Base-by-base conservation (phyloP, 2,797 vertebrate genomes). In the Ctenopoma multispine region DNA sequence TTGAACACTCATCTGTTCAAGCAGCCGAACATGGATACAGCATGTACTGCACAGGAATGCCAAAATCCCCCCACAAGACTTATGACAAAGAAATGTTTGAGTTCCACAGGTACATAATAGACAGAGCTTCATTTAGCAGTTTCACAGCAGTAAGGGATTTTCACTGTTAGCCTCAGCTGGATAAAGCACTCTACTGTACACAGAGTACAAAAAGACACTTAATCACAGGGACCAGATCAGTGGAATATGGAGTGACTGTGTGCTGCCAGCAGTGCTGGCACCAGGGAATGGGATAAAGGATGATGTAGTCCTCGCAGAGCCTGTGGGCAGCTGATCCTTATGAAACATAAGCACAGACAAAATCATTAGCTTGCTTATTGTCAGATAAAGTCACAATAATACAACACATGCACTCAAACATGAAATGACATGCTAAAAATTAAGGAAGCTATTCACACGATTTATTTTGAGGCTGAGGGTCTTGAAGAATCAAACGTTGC, bases 381-480 rank as follows among this genome's bases (percentile, higher is more conserved):
- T 57, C 56, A 65, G 50, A 79, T 66, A 65, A 75, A 75, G 67
- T 69, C 56, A 20, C 51, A 20, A 63, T 68, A 66, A 69, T 41
- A 41, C 0, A 12, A 20, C 63, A 57, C 49, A 27, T 36, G 58
- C 50, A 24, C 58, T 60, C 60, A 61, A 23, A 68, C 61, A 69
- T 10, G n/a, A 63, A 65, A 70, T 63, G 72, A 43, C 80, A 65
- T 70, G 67, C 36, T 65, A 27, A 48, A 66, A 72, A 72, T 59
- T 21, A 70, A 63, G 48, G 59, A 24, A 69, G 67, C 47, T 29
- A 34, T 34, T 34, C 31, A 2, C 31, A 23, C 48, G 69, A 63
- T 47, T 86, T 72, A 75, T 66, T 55, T 51, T 29, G 0, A 72
- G 75, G 83, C 89, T 87, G 79, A 81, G 21, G 48, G 63, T n/a